Evolutionary conservation across 2,797 vertebrate species (phyloP), one percentile per base, ranked within the genome.

Genomic region (Sternotherus odoratus): DNA sequence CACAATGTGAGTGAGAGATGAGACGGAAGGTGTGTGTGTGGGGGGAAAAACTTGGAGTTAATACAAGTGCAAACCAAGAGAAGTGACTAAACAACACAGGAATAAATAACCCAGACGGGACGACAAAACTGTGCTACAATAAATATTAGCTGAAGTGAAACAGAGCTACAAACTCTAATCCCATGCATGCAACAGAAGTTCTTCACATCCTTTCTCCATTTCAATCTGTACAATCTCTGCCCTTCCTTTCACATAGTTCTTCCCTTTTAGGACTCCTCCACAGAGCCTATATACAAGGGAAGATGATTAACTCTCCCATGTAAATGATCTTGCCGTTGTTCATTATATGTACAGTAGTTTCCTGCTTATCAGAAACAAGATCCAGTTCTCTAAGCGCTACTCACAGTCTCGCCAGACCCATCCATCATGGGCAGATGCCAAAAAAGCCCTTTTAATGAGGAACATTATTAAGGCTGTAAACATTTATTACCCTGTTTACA

Each of bases 1-100:
- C 97, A 98, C 97, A 96, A 87, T 97, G 97, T 97, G 95, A 97
- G 89, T 96, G 98, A 98, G 97, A 97, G 98, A 98, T 98, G 98
- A 98, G 95, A 97, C 94, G 88, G 97, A 90, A 97, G 81, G 97
- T 94, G 90, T 30, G 72, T 30, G 92, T 30, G 94, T 46, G 51
- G 92, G 96, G 96, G 97, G 97, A 97, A 94, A 93, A 96, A 98
- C 97, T 97, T 86, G 95, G 97, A 97, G 98, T 98, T 98, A 98
- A 98, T 98, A 97, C 95, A 97, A 96, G 95, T 97, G 97, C 95
- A 97, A 98, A 98, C 97, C 97, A 97, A 98, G 95, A 97, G 96
- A 97, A 98, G 13, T 97, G 97, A 98, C 93, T 97, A 97, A 98
- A 98, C 97, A 97, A 93, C 96, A 96, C 92, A 98, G 98, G 98